phyloP scores from a whole-genome alignment of 1,140 invertebrate genomes.

The Diachasma alloeum region DNA sequence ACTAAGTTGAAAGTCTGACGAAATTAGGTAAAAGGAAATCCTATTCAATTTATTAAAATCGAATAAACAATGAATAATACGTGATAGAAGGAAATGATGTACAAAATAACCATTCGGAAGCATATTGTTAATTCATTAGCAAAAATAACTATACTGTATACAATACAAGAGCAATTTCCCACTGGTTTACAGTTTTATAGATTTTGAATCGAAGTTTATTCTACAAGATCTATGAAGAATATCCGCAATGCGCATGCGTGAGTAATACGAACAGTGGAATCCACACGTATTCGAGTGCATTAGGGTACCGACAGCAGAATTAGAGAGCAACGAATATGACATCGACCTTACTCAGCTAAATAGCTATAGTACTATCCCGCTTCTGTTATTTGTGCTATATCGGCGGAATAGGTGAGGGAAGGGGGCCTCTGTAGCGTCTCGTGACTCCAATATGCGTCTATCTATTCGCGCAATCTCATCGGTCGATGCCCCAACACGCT shows the following conservation, averaged over 20 bases:
- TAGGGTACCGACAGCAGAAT: constrained; percentile 59
- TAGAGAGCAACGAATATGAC: constrained; percentile 42
- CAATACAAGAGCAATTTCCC: too few relatives aligned
- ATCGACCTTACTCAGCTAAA: constrained; percentile 10
- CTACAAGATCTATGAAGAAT: constrained; percentile 4
- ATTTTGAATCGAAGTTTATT: too few relatives aligned
- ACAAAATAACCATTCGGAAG: too few relatives aligned
- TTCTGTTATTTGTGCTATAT: background rate
- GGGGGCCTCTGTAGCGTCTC: background rate
- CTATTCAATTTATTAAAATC: too few relatives aligned
- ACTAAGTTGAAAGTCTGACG: too few relatives aligned
- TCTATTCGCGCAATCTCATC: constrained; percentile 13
- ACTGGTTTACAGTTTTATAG: too few relatives aligned
- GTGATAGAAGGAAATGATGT: too few relatives aligned
- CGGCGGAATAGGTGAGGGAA: background rate
- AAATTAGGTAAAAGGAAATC: too few relatives aligned
- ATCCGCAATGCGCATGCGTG: constrained; percentile 39
- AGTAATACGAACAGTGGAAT: constrained; percentile 48
- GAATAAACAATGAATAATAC: too few relatives aligned
- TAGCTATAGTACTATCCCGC: background rate
- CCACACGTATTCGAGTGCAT: constrained; percentile 49
- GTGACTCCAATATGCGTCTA: constrained; percentile 3
- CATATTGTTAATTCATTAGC: too few relatives aligned
- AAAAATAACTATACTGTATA: too few relatives aligned
- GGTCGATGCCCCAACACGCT: constrained; percentile 4